Evolutionary conservation across 2,888 invertebrate species (phyloP).

Genomic region (Eristalis tenax): DNA sequence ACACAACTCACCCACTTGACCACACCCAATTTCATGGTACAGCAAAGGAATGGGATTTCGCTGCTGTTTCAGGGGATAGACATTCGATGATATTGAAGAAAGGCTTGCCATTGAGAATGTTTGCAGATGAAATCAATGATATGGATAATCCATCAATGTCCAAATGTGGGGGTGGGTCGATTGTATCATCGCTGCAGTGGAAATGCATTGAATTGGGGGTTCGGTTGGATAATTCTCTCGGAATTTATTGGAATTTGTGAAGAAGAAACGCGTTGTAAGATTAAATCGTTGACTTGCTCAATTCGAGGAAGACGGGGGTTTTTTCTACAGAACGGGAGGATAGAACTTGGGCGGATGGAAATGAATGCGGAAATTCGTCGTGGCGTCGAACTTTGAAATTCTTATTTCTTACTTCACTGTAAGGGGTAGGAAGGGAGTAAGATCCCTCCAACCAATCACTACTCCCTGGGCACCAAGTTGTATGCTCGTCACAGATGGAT

Average conservation of each 20-base stretch:
- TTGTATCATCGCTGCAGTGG: not conserved
- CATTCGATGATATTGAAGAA: slow-evolving; percentile 3
- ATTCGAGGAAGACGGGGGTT: no score
- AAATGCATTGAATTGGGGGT: not conserved
- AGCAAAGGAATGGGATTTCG: not conserved
- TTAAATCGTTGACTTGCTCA: no score
- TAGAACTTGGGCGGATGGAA: no score
- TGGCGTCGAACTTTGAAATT: no score
- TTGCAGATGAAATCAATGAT: slow-evolving; percentile 33
- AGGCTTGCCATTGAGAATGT: slow-evolving; percentile 19
- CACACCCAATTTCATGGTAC: slow-evolving; percentile 9
- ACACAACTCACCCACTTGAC: not conserved
- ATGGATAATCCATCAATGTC: slow-evolving; percentile 23
- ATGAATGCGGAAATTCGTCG: no score
- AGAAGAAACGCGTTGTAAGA: no score
- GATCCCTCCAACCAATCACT: no score
- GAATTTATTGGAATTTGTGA: not conserved
- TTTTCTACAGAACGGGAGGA: no score
- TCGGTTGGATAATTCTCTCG: not conserved
- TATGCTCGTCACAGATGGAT: no score
- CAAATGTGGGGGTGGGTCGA: not conserved
- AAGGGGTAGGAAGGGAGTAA: no score
- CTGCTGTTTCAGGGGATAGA: not conserved
- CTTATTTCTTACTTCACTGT: no score
- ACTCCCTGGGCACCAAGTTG: no score